These are phyloP conservation scores for Druceiella hillmani DNA, from an alignment of 2,888 invertebrate genomes.

Conservation along the genomic window DNA sequence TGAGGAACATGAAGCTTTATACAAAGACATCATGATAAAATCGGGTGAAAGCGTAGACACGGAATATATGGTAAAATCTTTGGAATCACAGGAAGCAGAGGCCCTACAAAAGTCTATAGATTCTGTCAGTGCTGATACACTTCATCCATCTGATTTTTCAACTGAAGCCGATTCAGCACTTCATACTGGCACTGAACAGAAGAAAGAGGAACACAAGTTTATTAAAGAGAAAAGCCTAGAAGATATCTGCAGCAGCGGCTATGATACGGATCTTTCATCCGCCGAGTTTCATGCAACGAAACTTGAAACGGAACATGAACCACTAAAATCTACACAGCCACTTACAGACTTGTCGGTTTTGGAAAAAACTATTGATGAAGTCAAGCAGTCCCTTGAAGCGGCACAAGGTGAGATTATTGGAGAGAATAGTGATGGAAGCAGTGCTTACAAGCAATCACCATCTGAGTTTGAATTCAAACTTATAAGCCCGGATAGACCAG, in stretches of 20 bases:
- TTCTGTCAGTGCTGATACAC: conserved; percentile 48
- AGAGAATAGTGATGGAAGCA: conserved; percentile 57
- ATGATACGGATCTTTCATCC: conserved; percentile 61
- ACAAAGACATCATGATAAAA: conserved; percentile 48
- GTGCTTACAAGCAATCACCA: conserved; percentile 65
- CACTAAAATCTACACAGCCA: conserved; percentile 47
- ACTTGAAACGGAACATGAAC: conserved; percentile 49
- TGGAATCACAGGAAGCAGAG: conserved; percentile 50
- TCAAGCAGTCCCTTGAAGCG: conserved; percentile 64
- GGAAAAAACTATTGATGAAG: conserved; percentile 66
- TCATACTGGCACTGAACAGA: conserved; percentile 35
- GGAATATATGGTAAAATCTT: conserved; percentile 47
- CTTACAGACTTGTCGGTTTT: conserved; percentile 53
- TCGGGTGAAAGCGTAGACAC: conserved; percentile 50
- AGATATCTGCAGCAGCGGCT: conserved; percentile 65
- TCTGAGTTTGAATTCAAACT: conserved; percentile 69
- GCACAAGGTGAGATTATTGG: conserved; percentile 65
- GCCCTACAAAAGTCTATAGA: conserved; percentile 49
- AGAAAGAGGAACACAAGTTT: conserved; percentile 41
- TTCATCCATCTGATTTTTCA: conserved; percentile 48
- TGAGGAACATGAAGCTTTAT: conserved; percentile 24
- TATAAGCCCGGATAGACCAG: conserved; percentile 49
- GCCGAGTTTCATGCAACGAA: conserved; percentile 54
- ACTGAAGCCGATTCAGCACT: conserved; percentile 50
- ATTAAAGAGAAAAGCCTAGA: conserved; percentile 52